A percentile compares a stretch with the other conserved stretches of the same genome.
Conservation (phyloP, 37 sponge, comb jelly and placozoan genomes). For the Theonella swinhoei region DNA sequence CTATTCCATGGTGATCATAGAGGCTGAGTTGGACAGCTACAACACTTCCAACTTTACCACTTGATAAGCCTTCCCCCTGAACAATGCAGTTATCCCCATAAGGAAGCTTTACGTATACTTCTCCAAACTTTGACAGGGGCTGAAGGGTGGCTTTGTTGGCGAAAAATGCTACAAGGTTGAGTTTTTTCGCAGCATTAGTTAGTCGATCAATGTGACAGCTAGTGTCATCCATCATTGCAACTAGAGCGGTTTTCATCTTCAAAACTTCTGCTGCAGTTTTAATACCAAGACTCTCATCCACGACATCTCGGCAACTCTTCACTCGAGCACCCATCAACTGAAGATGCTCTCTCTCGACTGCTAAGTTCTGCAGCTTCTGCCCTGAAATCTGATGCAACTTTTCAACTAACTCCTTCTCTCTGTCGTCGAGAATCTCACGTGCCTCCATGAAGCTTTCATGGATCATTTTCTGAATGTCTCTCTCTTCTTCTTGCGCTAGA, state of each 20-base stretch:
- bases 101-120: not conserved
- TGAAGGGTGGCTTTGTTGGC: not conserved
- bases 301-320: slow-evolving; percentile 9
- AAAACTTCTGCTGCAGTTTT: not conserved
- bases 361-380: not conserved
- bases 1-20: not conserved
- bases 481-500: not conserved
- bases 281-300: not conserved
- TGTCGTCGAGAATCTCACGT: slow-evolving; percentile 4
- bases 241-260: not conserved
- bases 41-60: not conserved
- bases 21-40: not conserved
- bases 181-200: not conserved
- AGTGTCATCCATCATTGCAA: not conserved
- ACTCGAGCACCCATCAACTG: slow-evolving; percentile 2
- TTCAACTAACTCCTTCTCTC: not conserved
- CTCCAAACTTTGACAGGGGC: not conserved
- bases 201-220: not conserved
- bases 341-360: slow-evolving; percentile 6
- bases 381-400: slow-evolving; percentile 18
- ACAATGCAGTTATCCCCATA: not conserved
- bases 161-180: not conserved
- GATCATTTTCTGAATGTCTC: not conserved
- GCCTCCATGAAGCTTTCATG: not conserved
- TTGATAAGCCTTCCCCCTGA: not conserved